phyloP scores from a whole-genome alignment of 2,113 vertebrate genomes.

The Aix galericulata region DNA sequence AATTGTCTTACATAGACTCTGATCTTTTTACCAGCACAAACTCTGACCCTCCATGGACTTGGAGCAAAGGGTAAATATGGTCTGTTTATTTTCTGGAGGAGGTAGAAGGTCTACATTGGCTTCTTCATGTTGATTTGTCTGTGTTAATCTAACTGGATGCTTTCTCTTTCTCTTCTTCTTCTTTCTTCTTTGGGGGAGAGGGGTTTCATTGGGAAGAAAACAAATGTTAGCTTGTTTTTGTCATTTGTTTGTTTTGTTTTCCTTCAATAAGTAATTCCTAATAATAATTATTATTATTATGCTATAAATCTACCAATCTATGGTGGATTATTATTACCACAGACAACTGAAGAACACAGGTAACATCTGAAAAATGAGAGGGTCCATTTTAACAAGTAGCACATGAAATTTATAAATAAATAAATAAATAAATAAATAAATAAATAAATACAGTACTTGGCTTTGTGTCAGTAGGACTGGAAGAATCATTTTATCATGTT shows the following conservation, averaged over 20 bases:
- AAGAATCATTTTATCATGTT: conserved; percentile 54
- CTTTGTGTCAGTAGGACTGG: neutral
- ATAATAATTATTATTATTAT: neutral
- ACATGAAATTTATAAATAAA: conserved; percentile 17
- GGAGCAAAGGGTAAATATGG: neutral
- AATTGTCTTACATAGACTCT: neutral
- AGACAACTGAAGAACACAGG: conserved; percentile 20
- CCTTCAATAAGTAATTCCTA: neutral
- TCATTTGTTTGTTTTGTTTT: neutral
- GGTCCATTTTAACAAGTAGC: conserved; percentile 20
- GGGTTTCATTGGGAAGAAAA: neutral
- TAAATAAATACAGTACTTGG: conserved; percentile 35
- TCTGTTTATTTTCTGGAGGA: neutral
- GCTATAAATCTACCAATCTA: neutral
- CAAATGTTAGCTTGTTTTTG: neutral
- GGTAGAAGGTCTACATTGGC: neutral
- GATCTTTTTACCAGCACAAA: neutral
- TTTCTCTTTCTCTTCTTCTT: neutral
- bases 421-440: conserved; percentile 19
- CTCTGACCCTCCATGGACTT: neutral
- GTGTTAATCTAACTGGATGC: neutral
- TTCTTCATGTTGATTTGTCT: neutral
- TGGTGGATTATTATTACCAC: neutral
- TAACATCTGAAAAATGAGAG: conserved; percentile 13
- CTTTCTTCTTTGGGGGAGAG: too few species aligned